phyloP scores from a whole-genome alignment of 92 coral and sea anemone genomes.

The Palythoa heliodiscus region DNA sequence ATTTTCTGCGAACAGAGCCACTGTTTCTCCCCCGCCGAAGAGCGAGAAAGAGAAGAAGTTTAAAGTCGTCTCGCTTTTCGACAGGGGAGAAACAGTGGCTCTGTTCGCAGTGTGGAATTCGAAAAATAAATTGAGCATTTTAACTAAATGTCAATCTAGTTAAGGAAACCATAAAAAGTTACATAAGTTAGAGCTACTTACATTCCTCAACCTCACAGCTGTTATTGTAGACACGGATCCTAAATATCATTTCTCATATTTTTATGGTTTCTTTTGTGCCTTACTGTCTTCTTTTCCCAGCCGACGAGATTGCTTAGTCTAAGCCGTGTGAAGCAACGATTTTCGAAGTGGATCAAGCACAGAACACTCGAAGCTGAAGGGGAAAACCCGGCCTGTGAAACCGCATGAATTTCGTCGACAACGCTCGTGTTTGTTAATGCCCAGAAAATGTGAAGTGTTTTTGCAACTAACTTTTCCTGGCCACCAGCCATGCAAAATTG shows the following conservation, averaged over 20 bases:
- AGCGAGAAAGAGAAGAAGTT: too few species aligned
- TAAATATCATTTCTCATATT: background rate
- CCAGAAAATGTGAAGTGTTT: background rate
- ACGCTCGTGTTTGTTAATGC: constrained; percentile 9
- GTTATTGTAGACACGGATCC: constrained; percentile 12
- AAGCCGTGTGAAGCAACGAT: background rate
- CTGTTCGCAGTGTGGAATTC: too few species aligned
- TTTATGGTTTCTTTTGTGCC: constrained; percentile 5
- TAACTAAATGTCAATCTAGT: background rate
- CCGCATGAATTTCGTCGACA: background rate
- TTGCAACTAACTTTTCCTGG: constrained; percentile 25
- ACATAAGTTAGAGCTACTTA: constrained; percentile 13
- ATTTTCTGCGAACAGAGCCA: background rate
- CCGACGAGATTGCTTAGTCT: background rate
- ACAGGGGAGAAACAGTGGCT: too few species aligned
- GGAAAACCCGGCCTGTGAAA: background rate
- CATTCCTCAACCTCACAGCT: constrained; percentile 23
- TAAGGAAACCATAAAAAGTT: constrained; percentile 4
- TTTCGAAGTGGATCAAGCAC: constrained; percentile 2
- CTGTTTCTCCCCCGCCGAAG: too few species aligned
- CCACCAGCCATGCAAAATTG: constrained; percentile 21
- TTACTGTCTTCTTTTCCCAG: background rate
- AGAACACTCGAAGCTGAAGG: background rate
- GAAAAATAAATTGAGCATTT: too few species aligned
- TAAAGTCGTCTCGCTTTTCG: too few species aligned